Evolutionary conservation across 2,888 invertebrate genomes (phyloP), one percentile per base, ranked within the genome.

Genomic region (Drosophila atroscutellata): DNA sequence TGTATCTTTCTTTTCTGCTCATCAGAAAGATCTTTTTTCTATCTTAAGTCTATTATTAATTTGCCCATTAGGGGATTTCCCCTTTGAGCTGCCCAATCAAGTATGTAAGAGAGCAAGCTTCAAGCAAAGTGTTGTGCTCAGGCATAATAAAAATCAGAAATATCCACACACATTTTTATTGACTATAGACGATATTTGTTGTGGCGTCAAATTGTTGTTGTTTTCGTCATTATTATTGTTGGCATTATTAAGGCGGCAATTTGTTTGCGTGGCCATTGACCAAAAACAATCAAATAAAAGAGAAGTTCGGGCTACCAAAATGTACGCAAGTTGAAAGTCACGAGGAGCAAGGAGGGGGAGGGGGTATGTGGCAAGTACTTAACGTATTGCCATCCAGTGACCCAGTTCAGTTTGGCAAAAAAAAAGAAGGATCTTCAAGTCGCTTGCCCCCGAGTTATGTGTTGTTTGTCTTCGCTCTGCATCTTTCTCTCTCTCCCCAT

Each of bases 231-330:
- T 60, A 63, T 77, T 82, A 78, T 80, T 81, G 76, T 78, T 83
- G 81, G 80, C 79, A 71, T 81, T 86, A 87, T 90, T 86, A 87
- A 70, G 83, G 75, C 77, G 76, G 77, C 79, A 80, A 89, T 90
- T 86, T 82, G 76, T 75, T 77, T 75, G 75, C 66, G 72, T 71
- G 64, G 62, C 45, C 70, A 70, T 63, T 67, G 70, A 50, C 39
- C 70, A 67, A 71, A 63, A 77, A 77, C 56, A 61, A 73, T 28
- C 73, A 34, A 56, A 47, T 42, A 56, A 47, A 56, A 36, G 28
- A n/a, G 37, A 13, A 36, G 32, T 57, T 32, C 6, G 26, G 18
- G 32, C 30, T 9, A 30, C 28, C 34, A 39, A 58, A 4, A 4
- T 18, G 51, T 39, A 11, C 13, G 11, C 32, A 52, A 70, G 58